Evolutionary conservation across 2,113 vertebrate genomes (phyloP).

Genomic region (Pithys albifrons): DNA sequence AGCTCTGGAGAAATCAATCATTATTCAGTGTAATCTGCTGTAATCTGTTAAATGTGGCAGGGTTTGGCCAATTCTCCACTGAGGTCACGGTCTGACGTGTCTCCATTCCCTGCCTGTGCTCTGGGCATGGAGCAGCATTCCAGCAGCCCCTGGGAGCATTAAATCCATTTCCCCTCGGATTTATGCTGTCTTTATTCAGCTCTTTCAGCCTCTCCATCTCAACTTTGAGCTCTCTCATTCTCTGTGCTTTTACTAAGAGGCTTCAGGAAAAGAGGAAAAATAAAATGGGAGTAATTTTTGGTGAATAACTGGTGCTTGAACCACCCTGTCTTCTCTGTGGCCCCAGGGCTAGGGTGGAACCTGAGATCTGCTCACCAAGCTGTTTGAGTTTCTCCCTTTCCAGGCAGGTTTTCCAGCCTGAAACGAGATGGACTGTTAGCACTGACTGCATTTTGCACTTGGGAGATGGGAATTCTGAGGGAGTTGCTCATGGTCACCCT

Average conservation of each 20-base stretch:
- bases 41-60: background rate
- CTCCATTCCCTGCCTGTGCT: background rate
- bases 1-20: background rate
- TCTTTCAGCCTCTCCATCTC: accelerated
- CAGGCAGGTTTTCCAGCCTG: background rate
- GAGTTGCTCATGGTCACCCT: accelerated
- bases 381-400: background rate
- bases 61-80: background rate
- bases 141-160: background rate
- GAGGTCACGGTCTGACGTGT: background rate
- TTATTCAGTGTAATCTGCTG: background rate
- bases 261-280: background rate
- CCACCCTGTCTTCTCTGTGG: background rate
- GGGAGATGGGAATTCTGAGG: background rate
- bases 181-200: background rate
- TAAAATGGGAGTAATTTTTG: background rate
- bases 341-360: background rate
- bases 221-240: background rate
- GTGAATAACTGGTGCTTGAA: accelerated
- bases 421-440: accelerated
- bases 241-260: background rate
- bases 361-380: background rate
- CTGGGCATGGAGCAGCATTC: background rate
- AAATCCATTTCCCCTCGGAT: background rate
- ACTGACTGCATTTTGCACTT: accelerated